Percentiles rank a stretch among this genome's conserved stretches.
Conservation (phyloP, 2,888 invertebrate species). For the Rhagium mordax region DNA sequence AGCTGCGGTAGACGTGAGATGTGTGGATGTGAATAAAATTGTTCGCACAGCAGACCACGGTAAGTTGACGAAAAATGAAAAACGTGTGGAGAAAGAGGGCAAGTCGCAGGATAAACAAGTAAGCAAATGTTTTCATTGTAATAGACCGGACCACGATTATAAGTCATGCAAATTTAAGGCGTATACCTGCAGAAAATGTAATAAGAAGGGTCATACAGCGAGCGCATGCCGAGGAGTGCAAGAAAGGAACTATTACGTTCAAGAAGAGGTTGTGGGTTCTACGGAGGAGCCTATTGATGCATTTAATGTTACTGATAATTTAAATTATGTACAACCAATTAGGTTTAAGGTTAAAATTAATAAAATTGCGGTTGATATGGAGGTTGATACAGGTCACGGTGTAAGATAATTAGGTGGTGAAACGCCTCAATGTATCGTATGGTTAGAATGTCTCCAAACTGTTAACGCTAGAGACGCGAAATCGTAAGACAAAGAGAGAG, state of each 20-base stretch:
- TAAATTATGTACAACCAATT: background rate
- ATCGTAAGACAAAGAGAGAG: no score
- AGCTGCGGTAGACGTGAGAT: background rate
- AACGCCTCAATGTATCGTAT: no score
- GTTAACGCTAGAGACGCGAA: no score
- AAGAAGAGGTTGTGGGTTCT: background rate
- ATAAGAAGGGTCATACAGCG: background rate
- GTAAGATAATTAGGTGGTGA: no score
- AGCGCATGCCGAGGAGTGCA: background rate
- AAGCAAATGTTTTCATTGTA: constrained; percentile 1
- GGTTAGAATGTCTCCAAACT: no score
- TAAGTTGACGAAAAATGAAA: background rate
- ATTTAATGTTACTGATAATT: background rate
- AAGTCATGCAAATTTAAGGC: background rate
- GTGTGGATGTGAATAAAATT: background rate
- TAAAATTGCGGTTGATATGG: background rate
- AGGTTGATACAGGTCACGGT: background rate
- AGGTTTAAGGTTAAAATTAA: background rate
- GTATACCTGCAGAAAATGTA: background rate
- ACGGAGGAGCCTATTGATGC: background rate
- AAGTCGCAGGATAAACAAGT: background rate
- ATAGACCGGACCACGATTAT: background rate
- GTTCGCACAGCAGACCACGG: background rate
- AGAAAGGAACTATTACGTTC: background rate
- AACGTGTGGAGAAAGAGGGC: background rate